These are phyloP conservation scores for Conus canariensis DNA, from an alignment of 2,888 invertebrate species.

Conservation along the genomic window DNA sequence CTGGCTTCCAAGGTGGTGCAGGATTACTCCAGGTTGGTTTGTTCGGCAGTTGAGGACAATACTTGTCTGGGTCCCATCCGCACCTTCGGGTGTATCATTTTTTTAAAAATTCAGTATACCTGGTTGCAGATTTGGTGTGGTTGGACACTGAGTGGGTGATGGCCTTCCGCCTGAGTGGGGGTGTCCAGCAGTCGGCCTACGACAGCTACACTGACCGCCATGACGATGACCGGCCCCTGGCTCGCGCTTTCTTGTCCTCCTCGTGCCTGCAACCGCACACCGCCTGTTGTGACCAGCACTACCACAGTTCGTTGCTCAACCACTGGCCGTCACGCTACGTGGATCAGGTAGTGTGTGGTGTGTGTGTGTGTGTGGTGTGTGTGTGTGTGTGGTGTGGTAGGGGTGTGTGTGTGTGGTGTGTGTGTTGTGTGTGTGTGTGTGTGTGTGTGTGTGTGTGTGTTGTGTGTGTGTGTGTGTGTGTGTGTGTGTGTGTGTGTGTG, in stretches of 20 bases:
- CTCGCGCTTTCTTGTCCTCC: not conserved
- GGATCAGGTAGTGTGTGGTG: not conserved
- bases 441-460: not conserved
- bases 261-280: not conserved
- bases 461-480: no score
- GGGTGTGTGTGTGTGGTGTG: no score
- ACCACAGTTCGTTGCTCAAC: conserved; percentile 9
- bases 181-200: not conserved
- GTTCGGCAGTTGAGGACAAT: no score
- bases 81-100: no score
- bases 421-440: not conserved
- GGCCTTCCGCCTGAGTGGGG: not conserved
- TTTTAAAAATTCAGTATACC: no score
- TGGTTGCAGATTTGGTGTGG: not conserved
- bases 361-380: no score
- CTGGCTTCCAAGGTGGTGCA: no score
- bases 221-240: not conserved
- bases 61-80: no score
- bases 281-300: not conserved
- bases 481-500: no score
- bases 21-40: no score
- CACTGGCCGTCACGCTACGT: not conserved
- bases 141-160: not conserved
- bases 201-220: not conserved
- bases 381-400: no score